A percentile compares a stretch with the other conserved stretches of the same genome.
These are phyloP conservation scores for Oryzias woworae DNA, from an alignment of 2,113 vertebrate species.

Conservation along the genomic window DNA sequence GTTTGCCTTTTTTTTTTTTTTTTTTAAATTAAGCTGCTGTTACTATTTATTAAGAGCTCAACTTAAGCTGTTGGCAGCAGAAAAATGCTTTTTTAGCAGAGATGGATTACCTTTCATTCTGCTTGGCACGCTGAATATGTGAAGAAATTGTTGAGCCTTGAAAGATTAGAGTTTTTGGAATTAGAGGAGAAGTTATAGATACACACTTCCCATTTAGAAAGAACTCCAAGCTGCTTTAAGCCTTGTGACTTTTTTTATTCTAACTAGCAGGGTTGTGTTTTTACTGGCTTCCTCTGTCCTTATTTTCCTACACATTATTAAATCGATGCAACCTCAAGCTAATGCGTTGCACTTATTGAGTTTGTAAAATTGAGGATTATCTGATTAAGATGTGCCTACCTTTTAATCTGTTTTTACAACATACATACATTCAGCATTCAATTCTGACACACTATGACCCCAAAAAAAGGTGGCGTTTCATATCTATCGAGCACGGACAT, in stretches of 20 bases:
- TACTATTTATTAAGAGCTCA: conserved; percentile 57
- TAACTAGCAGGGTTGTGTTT: conserved; percentile 52
- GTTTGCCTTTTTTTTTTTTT: conserved; percentile 55
- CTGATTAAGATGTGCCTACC: no score
- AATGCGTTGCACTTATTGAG: conserved; percentile 8
- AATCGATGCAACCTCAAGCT: conserved; percentile 30
- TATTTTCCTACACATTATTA: conserved; percentile 37
- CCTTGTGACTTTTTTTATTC: conserved; percentile 63
- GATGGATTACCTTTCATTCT: conserved; percentile 53
- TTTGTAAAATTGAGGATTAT: background rate
- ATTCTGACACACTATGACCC: no score
- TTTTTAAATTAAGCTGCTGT: conserved; percentile 62
- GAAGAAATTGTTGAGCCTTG: conserved; percentile 52
- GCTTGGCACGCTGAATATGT: conserved; percentile 45
- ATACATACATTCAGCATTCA: no score
- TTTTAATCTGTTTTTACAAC: no score
- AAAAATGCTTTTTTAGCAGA: conserved; percentile 48
- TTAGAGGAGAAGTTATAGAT: conserved; percentile 11
- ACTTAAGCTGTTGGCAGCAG: conserved; percentile 48
- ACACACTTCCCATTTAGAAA: conserved; percentile 54
- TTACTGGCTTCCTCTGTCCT: conserved; percentile 21
- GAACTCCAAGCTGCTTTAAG: conserved; percentile 67
- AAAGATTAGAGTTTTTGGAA: conserved; percentile 55
- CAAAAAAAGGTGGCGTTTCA: no score
- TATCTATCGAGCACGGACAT: no score